These are phyloP conservation scores for Chanos chanos DNA, from an alignment of 2,797 vertebrate genomes.

Conservation along the genomic window DNA sequence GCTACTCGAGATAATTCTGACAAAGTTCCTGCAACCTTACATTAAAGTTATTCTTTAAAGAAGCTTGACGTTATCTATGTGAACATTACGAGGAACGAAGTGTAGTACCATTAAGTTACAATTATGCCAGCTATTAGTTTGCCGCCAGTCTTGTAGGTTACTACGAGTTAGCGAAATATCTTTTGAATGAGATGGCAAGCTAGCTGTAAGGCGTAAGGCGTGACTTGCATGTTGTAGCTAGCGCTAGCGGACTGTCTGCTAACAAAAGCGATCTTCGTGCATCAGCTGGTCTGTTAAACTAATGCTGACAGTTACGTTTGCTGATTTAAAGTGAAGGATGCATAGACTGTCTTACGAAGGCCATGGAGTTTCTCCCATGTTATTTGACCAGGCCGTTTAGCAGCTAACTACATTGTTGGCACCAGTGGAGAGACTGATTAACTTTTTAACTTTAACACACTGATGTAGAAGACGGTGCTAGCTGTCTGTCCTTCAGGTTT, in stretches of 20 bases:
- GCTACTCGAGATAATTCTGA: background rate
- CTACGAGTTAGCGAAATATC: background rate
- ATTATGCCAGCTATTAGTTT: too few species aligned
- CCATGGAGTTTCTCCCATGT: constrained; percentile 39
- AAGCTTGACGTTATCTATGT: too few species aligned
- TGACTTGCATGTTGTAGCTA: constrained; percentile 54
- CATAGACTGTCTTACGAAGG: constrained; percentile 68
- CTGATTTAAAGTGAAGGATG: background rate
- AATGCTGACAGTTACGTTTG: background rate
- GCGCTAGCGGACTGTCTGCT: constrained; percentile 30
- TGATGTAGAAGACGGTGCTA: too few species aligned
- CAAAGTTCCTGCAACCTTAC: too few species aligned
- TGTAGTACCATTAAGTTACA: too few species aligned
- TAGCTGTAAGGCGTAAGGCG: constrained; percentile 42
- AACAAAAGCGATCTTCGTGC: background rate
- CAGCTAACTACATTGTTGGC: too few species aligned
- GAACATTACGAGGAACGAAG: too few species aligned
- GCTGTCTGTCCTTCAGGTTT: too few species aligned
- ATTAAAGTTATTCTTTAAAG: too few species aligned
- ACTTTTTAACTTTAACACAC: too few species aligned
- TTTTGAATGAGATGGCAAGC: constrained; percentile 37
- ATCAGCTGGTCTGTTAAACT: background rate
- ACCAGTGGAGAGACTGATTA: too few species aligned
- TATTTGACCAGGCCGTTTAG: too few species aligned
- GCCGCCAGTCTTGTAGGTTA: background rate